Conservation (phyloP, 2,888 invertebrate genomes). For the Anorthoa munda region DNA sequence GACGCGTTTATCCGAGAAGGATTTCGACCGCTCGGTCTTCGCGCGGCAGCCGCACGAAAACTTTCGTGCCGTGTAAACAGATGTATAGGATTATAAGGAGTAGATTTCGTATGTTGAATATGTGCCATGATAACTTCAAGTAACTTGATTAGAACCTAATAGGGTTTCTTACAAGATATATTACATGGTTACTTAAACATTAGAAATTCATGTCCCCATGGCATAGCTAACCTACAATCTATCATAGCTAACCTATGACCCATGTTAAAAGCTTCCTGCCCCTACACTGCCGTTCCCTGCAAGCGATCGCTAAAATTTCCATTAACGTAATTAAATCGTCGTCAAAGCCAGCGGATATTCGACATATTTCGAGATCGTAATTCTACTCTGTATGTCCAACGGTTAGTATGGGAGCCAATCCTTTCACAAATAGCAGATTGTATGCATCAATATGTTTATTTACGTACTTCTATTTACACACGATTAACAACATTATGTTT, state of each 20-base stretch:
- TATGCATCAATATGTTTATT: not conserved
- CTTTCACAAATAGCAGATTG: slow-evolving; percentile 4
- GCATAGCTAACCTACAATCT: slow-evolving; percentile 5
- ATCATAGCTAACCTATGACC: slow-evolving; percentile 13
- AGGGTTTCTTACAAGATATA: not conserved
- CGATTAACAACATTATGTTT: too few relatives aligned
- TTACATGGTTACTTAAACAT: not conserved
- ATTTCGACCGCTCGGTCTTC: too few relatives aligned
- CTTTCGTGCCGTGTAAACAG: too few relatives aligned
- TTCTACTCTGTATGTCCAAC: not conserved
- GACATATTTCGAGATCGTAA: slow-evolving; percentile 18
- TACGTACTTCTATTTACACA: too few relatives aligned
- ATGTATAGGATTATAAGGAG: too few relatives aligned
- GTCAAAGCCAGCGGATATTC: slow-evolving; percentile 39
- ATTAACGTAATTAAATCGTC: slow-evolving; percentile 61
- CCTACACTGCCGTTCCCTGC: slow-evolving; percentile 26
- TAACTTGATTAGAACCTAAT: too few relatives aligned
- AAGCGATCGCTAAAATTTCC: slow-evolving; percentile 48
- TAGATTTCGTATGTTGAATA: too few relatives aligned
- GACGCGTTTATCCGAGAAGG: too few relatives aligned
- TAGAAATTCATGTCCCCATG: slow-evolving; percentile 24
- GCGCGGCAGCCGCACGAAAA: too few relatives aligned
- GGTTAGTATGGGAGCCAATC: not conserved
- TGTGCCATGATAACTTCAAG: too few relatives aligned
- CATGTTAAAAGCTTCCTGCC: slow-evolving; percentile 44